Conservation (phyloP, 2,888 invertebrate species). For the Matsumyia berberina region DNA sequence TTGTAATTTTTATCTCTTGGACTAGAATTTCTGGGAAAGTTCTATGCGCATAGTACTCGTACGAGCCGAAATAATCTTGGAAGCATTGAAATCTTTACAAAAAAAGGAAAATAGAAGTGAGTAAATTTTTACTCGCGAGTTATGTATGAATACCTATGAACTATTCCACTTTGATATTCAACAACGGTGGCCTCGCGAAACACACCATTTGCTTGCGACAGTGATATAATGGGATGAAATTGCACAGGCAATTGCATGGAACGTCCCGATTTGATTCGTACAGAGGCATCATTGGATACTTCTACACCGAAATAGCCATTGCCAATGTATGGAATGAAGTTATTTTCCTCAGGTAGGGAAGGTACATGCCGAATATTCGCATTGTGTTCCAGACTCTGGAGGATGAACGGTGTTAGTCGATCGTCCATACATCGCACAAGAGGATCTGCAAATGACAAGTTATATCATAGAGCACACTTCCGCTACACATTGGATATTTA, state of each 20-base stretch:
- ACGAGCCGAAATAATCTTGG: conserved; percentile 87
- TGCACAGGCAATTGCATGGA: conserved; percentile 88
- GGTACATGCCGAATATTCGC: conserved; percentile 88
- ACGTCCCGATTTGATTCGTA: conserved; percentile 89
- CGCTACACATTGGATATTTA: conserved; percentile 2
- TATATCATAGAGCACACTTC: background rate
- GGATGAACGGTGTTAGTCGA: conserved; percentile 87
- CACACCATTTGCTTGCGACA: conserved; percentile 85
- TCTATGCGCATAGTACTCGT: conserved; percentile 92
- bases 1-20: conserved; percentile 91
- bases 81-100: conserved; percentile 88
- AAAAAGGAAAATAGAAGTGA: conserved; percentile 70
- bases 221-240: conserved; percentile 88
- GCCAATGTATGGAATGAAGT: conserved; percentile 90
- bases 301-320: conserved; percentile 90
- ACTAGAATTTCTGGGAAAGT: conserved; percentile 91
- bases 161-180: conserved; percentile 88
- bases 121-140: background rate
- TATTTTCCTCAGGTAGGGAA: conserved; percentile 85
- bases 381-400: conserved; percentile 88
- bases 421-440: conserved; percentile 88
- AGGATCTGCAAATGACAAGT: conserved; percentile 80
- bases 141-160: conserved; percentile 82
- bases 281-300: conserved; percentile 87
- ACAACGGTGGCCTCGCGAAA: conserved; percentile 89